Conservation (phyloP, 2,797 vertebrate genomes). For the Simalia tracyae region DNA sequence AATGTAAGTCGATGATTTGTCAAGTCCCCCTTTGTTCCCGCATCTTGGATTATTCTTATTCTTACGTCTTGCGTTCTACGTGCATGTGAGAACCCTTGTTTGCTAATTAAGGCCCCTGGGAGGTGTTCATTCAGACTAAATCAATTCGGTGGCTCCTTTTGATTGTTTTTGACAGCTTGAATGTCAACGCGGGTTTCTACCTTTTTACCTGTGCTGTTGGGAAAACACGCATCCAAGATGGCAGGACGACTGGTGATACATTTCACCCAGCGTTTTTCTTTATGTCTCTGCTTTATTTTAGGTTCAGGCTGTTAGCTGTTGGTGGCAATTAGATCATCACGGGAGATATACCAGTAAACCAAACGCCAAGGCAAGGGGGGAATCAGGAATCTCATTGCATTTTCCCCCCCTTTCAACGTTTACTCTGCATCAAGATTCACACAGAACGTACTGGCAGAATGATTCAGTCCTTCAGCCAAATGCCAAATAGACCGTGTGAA, state of each 20-base stretch:
- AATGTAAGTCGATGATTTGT: slow-evolving; percentile 64
- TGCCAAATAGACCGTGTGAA: slow-evolving; percentile 58
- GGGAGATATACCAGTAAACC: slow-evolving; percentile 52
- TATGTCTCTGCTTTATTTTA: slow-evolving; percentile 76
- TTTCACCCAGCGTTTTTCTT: slow-evolving; percentile 75
- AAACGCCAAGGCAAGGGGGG: background rate
- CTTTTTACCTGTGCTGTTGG: slow-evolving; percentile 75
- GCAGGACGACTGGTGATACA: slow-evolving; percentile 71
- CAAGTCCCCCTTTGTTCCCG: slow-evolving; percentile 47
- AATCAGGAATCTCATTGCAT: slow-evolving; percentile 31
- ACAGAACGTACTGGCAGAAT: slow-evolving; percentile 50
- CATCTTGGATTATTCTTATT: slow-evolving; percentile 32
- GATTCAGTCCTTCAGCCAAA: slow-evolving; percentile 65
- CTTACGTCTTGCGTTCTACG: slow-evolving; percentile 67
- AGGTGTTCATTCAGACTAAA: slow-evolving; percentile 72
- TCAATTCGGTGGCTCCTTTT: slow-evolving; percentile 60
- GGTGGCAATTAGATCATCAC: slow-evolving; percentile 54
- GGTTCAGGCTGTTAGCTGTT: slow-evolving; percentile 72
- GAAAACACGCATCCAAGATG: slow-evolving; percentile 77
- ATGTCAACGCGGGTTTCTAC: slow-evolving; percentile 72
- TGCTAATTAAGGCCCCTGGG: slow-evolving; percentile 68
- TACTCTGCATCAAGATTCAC: slow-evolving; percentile 57
- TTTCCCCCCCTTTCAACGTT: slow-evolving; percentile 50
- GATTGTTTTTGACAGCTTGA: slow-evolving; percentile 75
- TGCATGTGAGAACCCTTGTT: slow-evolving; percentile 72